Evolutionary conservation across 2,797 vertebrate genomes (phyloP).

Genomic region (Hoplostethus mediterraneus): DNA sequence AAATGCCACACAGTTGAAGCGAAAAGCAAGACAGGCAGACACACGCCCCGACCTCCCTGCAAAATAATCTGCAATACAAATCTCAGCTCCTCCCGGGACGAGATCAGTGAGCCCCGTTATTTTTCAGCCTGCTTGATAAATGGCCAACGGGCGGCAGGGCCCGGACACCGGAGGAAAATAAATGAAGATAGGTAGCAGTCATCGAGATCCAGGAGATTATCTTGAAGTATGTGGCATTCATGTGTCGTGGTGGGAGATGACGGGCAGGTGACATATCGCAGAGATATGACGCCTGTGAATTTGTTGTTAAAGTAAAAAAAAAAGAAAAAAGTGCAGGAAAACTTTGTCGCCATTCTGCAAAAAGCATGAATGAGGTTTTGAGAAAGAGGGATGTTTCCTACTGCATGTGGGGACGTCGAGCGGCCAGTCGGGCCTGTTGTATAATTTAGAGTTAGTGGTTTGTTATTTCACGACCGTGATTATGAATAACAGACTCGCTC

Average conservation of each 20-base stretch:
- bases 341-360: not conserved
- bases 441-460: constrained; percentile 60
- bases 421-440: constrained; percentile 56
- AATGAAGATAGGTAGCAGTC: constrained; percentile 57
- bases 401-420: constrained; percentile 45
- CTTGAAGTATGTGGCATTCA: constrained; percentile 35
- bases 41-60: constrained; percentile 54
- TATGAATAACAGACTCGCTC: constrained; percentile 59
- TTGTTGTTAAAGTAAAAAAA: not conserved
- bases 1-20: constrained; percentile 63
- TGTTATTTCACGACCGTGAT: constrained; percentile 71
- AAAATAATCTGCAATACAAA: constrained; percentile 71
- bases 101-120: constrained; percentile 42
- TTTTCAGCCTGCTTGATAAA: constrained; percentile 51
- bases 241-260: constrained; percentile 7
- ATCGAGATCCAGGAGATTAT: constrained; percentile 57
- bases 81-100: constrained; percentile 39
- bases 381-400: constrained; percentile 30
- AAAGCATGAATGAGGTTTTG: constrained; percentile 1
- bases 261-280: too few species aligned
- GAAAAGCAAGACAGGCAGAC: constrained; percentile 55
- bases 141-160: constrained; percentile 6
- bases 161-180: constrained; percentile 42
- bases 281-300: not conserved
- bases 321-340: constrained; percentile 11